A percentile compares a stretch with the other conserved stretches of the same genome.
Conservation (phyloP, 2,888 invertebrate species). For the Gastrophysa polygoni region DNA sequence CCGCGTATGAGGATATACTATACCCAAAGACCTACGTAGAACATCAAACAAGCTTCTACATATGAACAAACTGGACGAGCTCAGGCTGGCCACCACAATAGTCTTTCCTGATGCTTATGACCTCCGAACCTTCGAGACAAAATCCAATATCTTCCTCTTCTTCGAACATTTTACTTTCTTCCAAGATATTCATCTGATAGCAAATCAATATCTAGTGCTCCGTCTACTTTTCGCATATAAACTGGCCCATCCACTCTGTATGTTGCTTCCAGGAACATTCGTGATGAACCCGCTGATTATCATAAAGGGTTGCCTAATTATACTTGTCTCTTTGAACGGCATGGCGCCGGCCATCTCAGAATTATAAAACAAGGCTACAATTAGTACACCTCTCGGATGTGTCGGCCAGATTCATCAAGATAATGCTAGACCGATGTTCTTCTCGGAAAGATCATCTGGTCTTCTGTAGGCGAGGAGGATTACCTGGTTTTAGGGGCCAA, state of each 20-base stretch:
- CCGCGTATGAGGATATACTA: too few relatives aligned
- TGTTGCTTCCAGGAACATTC: neutral
- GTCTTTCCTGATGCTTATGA: too few relatives aligned
- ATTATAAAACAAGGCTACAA: constrained; percentile 33
- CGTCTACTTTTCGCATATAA: too few relatives aligned
- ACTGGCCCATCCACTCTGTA: neutral
- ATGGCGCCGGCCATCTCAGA: constrained; percentile 31
- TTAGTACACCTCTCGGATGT: constrained; percentile 32
- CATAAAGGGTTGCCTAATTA: constrained; percentile 27
- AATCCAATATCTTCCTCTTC: too few relatives aligned
- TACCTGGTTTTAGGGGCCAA: neutral
- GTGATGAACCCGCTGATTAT: neutral
- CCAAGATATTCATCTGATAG: too few relatives aligned
- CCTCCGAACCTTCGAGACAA: too few relatives aligned
- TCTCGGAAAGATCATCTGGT: neutral
- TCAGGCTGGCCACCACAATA: too few relatives aligned
- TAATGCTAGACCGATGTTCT: neutral
- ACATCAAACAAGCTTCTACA: too few relatives aligned
- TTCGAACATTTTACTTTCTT: too few relatives aligned
- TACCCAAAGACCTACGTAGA: too few relatives aligned
- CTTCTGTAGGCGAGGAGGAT: neutral
- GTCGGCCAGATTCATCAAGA: neutral
- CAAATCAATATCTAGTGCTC: too few relatives aligned
- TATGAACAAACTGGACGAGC: too few relatives aligned
- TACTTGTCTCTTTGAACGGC: constrained; percentile 20